Evolutionary conservation across 2,113 vertebrate genomes (phyloP), one percentile per base, ranked within the genome.

Genomic region (Empidonax alnorum): DNA sequence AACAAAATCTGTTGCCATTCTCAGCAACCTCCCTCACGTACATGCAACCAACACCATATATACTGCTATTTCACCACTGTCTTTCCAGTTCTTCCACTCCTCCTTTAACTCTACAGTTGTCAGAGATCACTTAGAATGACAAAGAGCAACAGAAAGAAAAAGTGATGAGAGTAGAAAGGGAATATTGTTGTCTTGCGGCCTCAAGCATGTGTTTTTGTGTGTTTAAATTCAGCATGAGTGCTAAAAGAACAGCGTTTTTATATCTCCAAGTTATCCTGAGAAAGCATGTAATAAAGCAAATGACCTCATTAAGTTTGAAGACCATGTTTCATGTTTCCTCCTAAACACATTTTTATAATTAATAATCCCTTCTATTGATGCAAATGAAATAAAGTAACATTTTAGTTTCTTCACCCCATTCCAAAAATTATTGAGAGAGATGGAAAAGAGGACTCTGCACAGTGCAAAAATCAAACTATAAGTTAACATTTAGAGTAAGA

Each of bases 1-100:
- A 10, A 25, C 0, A 0, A 2, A 42, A 56, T 19, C 68, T 85
- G 28, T 9, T 71, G 52, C 31, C 47, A 28, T 39, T n/a, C 37
- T 76, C 56, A 74, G 37, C 61, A 82, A 12, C 23, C 22, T 87
- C 24, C 19, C 61, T 71, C 23, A 25, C 12, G 24, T 23, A 39
- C 4, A 46, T 4, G 4, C n/a, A 67, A 21, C 33, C 14, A 68
- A 24, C 19, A 81, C 7, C 16, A n/a, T 6, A 50, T 30, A 49
- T 12, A 33, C 24, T 52, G 22, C 52, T 50, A 27, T 35, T 74
- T 35, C n/a, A 63, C 52, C 25, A 15, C 28, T 52, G 31, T 63
- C 67, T 71, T 73, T 46, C 61, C 46, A 50, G 25, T 28, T 82
- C 35, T 81, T 75, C 24, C 22, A 50, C 9, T 66, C 33, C 24